Conservation (phyloP, 92 coral and sea anemone species). For the Meandrina meandrites region DNA sequence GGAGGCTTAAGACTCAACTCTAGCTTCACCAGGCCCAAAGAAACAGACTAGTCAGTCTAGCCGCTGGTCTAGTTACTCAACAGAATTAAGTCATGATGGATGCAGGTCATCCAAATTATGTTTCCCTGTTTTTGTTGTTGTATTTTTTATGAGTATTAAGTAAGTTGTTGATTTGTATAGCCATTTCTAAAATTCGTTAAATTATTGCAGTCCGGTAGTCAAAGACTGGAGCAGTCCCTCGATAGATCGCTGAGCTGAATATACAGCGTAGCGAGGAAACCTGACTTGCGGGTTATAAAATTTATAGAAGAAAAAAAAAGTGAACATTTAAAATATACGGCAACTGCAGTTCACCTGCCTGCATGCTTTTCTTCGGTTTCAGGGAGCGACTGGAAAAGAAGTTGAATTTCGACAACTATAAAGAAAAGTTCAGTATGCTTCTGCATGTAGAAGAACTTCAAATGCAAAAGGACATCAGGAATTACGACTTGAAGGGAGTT, state of each 20-base stretch:
- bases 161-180: too few species aligned
- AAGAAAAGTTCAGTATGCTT: constrained; percentile 51
- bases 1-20: not conserved
- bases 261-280: not conserved
- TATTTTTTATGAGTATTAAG: too few species aligned
- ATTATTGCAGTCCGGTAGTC: too few species aligned
- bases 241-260: not conserved
- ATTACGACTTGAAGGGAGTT: constrained; percentile 67
- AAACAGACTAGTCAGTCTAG: too few species aligned
- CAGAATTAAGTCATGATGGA: too few species aligned
- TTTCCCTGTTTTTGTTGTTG: too few species aligned
- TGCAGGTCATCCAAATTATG: too few species aligned
- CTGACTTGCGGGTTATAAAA: too few species aligned
- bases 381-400: constrained; percentile 48
- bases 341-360: not conserved
- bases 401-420: constrained; percentile 56
- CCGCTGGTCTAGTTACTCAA: too few species aligned
- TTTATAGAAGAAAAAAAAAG: too few species aligned
- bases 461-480: constrained; percentile 77
- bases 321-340: too few species aligned
- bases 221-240: not conserved
- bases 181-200: too few species aligned
- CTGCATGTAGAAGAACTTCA: constrained; percentile 73
- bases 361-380: not conserved
- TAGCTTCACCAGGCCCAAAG: not conserved